A percentile compares a stretch with the other conserved stretches of the same genome.
These are phyloP conservation scores for Dryococelus australis DNA, from an alignment of 2,888 invertebrate species.

Conservation along the genomic window DNA sequence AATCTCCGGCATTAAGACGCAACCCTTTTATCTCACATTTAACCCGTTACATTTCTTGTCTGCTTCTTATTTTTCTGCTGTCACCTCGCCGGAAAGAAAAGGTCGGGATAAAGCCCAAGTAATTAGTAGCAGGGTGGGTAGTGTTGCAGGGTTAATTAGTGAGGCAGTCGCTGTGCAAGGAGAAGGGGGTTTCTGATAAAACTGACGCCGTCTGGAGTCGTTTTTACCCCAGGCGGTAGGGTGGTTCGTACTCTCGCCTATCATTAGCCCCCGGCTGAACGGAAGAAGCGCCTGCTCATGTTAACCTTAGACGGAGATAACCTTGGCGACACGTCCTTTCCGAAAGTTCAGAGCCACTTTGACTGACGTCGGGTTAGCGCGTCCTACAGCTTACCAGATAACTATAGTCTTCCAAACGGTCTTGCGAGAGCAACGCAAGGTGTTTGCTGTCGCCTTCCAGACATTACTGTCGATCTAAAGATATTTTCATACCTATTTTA, in stretches of 20 bases:
- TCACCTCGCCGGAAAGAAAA: background rate
- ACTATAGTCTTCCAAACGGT: too few species aligned
- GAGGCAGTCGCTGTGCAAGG: background rate
- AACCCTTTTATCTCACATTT: too few species aligned
- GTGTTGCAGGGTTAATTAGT: background rate
- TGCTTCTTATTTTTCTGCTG: background rate
- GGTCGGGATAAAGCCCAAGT: background rate
- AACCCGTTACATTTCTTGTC: too few species aligned
- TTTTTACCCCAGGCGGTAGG: background rate
- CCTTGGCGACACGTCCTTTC: background rate
- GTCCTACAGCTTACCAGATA: too few species aligned
- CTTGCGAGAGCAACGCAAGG: too few species aligned
- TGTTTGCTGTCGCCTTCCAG: too few species aligned
- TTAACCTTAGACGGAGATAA: background rate
- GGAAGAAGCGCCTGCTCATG: background rate
- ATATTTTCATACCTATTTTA: too few species aligned
- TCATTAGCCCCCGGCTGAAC: constrained; percentile 1
- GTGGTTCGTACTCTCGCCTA: background rate
- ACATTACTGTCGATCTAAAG: too few species aligned
- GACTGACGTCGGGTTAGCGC: too few species aligned
- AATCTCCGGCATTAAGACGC: too few species aligned
- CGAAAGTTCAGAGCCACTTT: too few species aligned
- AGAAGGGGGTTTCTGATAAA: background rate
- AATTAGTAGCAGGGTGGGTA: background rate
- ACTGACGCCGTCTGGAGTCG: background rate